Conservation (phyloP, 2,113 vertebrate genomes). For the Entelurus aequoreus region DNA sequence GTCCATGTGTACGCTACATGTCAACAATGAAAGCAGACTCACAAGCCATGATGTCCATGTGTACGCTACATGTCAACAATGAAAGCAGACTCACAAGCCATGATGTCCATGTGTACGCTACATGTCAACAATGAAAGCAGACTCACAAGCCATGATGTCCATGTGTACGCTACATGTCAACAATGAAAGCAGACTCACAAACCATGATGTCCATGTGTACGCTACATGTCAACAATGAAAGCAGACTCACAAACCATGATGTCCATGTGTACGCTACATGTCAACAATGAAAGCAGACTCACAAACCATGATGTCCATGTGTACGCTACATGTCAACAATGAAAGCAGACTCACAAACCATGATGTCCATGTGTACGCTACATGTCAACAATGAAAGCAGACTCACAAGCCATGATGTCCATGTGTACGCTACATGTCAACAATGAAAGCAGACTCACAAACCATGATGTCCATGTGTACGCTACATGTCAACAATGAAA, state of each 20-base stretch:
- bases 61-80: background rate
- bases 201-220: no score
- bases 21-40: constrained; percentile 54
- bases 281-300: constrained; percentile 54
- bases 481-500: background rate
- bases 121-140: background rate
- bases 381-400: background rate
- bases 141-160: constrained; percentile 69
- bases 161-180: background rate
- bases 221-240: background rate
- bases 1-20: no score
- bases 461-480: no score
- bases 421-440: background rate
- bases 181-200: constrained; percentile 69
- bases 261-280: no score
- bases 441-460: constrained; percentile 69
- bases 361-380: no score
- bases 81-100: constrained; percentile 69
- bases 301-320: constrained; percentile 48
- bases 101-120: no score
- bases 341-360: constrained; percentile 69
- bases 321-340: background rate
- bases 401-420: constrained; percentile 69
- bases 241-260: constrained; percentile 69
- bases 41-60: constrained; percentile 49